Conservation (phyloP, 2,113 vertebrate genomes). For the Marcusenius ussheri region DNA sequence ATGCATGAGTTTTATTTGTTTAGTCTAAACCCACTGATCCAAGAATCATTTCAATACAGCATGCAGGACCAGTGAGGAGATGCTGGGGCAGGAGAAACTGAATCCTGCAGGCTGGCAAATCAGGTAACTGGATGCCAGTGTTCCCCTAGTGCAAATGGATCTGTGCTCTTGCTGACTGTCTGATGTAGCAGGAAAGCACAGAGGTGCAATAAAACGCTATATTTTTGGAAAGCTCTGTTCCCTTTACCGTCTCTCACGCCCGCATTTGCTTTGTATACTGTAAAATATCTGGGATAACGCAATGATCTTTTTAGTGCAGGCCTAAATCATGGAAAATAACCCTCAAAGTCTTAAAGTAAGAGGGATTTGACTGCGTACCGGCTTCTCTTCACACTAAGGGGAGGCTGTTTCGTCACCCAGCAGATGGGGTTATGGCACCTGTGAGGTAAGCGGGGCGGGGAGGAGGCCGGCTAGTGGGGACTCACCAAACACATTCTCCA, state of each 20-base stretch:
- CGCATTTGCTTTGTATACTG: not conserved
- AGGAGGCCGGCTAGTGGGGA: not conserved
- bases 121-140: not conserved
- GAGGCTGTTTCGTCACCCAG: not conserved
- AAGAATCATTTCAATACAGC: not conserved
- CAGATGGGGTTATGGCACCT: not conserved
- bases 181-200: not conserved
- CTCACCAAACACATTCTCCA: constrained; percentile 41
- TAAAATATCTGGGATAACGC: not conserved
- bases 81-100: constrained; percentile 1
- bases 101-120: not conserved
- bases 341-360: not conserved
- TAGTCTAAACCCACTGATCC: too few relatives aligned
- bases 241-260: not conserved
- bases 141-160: not conserved
- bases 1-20: too few relatives aligned
- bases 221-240: not conserved
- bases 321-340: not conserved
- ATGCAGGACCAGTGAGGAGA: not conserved
- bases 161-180: not conserved
- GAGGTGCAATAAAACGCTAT: not conserved
- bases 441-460: not conserved
- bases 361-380: not conserved
- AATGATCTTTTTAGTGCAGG: not conserved
- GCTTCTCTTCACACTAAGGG: not conserved